A percentile compares a stretch with the other conserved stretches of the same genome.
phyloP scores from a whole-genome alignment of 1,140 invertebrate species.

The Ceratoteleas bidentatus region DNA sequence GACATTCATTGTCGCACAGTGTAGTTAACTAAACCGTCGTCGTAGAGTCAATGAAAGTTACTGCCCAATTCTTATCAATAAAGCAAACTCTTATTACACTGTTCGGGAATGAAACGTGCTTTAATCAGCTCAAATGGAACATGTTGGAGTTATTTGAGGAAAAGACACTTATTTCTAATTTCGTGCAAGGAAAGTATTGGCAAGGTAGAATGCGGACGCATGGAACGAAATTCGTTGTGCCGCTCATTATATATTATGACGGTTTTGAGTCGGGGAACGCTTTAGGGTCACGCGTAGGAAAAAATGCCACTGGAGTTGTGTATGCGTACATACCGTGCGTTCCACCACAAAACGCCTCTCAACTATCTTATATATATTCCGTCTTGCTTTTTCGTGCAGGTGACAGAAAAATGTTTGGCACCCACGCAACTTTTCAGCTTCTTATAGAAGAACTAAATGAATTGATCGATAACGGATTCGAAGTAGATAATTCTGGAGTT shows the following conservation, averaged over 20 bases:
- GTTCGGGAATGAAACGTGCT: conserved; percentile 8
- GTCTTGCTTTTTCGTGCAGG: conserved; percentile 51
- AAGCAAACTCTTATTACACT: conserved; percentile 23
- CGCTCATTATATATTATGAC: conserved; percentile 38
- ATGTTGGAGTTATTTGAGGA: conserved; percentile 20
- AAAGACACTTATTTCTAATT: conserved; percentile 18
- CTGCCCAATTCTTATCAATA: conserved; percentile 15
- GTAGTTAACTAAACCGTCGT: background rate
- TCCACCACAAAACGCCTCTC: conserved; percentile 35
- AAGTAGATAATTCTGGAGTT: background rate
- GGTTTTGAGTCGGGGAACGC: conserved; percentile 65
- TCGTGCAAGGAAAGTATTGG: conserved; percentile 37
- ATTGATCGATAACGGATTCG: conserved; percentile 17
- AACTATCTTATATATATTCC: conserved; percentile 59
- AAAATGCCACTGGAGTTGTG: conserved; percentile 60
- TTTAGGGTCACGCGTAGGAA: conserved; percentile 56
- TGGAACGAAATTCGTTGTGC: conserved; percentile 25
- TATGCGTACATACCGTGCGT: conserved; percentile 64
- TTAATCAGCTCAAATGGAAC: conserved; percentile 6
- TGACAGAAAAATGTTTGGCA: conserved; percentile 65
- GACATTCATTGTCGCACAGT: background rate
- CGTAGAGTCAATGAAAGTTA: conserved; percentile 4
- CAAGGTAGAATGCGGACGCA: conserved; percentile 1
- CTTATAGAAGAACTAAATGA: conserved; percentile 47
- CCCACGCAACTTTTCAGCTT: conserved; percentile 73